Conservation (phyloP, 2,888 invertebrate species). For the Fragum whitleyi region DNA sequence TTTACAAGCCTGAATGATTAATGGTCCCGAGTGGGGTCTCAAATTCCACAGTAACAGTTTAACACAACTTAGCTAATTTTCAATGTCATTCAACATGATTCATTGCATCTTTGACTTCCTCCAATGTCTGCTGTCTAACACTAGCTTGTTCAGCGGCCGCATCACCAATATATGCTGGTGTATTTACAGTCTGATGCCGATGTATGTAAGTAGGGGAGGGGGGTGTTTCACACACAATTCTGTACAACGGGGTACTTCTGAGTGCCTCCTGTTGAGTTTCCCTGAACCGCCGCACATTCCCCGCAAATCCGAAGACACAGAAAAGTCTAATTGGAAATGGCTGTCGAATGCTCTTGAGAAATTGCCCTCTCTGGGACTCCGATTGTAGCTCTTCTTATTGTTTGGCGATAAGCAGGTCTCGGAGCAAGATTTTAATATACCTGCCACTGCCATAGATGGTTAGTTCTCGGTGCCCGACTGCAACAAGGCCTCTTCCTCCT, state of each 20-base stretch:
- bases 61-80: background rate
- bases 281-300: background rate
- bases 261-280: constrained; percentile 1
- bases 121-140: background rate
- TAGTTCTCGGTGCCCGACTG: background rate
- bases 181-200: background rate
- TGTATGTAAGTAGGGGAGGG: background rate
- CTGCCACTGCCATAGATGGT: background rate
- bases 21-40: background rate
- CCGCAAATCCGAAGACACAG: constrained; percentile 15
- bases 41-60: background rate
- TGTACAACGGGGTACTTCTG: background rate
- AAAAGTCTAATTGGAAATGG: background rate
- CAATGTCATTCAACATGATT: background rate
- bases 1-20: background rate
- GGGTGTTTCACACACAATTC: background rate
- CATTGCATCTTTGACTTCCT: background rate
- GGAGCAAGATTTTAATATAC: constrained; percentile 10
- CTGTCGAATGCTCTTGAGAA: background rate
- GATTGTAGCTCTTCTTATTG: background rate
- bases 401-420: background rate
- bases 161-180: constrained; percentile 17
- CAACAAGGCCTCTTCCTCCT: constrained; percentile 12
- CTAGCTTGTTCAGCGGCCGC: background rate
- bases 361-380: background rate